A percentile compares a stretch with the other conserved stretches of the same genome.
Conservation (phyloP, 2,113 vertebrate genomes). For the Microtus ochrogaster region DNA sequence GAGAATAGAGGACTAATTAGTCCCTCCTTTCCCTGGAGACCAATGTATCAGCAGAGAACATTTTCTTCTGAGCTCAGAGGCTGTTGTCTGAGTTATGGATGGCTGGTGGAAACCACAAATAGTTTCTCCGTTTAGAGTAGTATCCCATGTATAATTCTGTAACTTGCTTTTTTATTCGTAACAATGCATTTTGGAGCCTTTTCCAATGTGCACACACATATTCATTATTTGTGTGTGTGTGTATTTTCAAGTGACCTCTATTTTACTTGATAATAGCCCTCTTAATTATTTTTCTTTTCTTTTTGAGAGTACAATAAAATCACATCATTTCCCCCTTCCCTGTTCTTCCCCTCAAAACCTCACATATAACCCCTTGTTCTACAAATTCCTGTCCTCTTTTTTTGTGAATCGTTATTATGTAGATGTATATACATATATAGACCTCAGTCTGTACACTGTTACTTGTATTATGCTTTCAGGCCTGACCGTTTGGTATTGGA, state of each 20-base stretch:
- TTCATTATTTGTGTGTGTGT: too few species aligned
- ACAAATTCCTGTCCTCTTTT: background rate
- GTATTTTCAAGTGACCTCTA: background rate
- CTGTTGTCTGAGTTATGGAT: background rate
- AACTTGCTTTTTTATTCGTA: background rate
- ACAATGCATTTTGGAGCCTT: too few species aligned
- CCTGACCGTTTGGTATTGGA: background rate
- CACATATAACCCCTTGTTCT: background rate
- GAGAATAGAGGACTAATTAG: constrained; percentile 56
- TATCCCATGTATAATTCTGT: background rate
- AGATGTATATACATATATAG: background rate
- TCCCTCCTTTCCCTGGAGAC: constrained; percentile 10
- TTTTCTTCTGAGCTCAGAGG: background rate
- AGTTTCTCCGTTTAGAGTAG: background rate
- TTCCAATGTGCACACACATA: too few species aligned
- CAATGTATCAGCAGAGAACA: background rate
- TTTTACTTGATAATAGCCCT: background rate
- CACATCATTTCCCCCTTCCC: background rate
- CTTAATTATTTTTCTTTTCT: background rate
- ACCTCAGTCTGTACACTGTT: background rate
- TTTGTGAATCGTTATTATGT: background rate
- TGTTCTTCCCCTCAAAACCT: background rate
- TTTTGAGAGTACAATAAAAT: background rate
- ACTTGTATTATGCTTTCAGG: background rate
- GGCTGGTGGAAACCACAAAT: background rate